phyloP scores from a whole-genome alignment of 2,888 invertebrate genomes.

The Acrocyrtus sp. region DNA sequence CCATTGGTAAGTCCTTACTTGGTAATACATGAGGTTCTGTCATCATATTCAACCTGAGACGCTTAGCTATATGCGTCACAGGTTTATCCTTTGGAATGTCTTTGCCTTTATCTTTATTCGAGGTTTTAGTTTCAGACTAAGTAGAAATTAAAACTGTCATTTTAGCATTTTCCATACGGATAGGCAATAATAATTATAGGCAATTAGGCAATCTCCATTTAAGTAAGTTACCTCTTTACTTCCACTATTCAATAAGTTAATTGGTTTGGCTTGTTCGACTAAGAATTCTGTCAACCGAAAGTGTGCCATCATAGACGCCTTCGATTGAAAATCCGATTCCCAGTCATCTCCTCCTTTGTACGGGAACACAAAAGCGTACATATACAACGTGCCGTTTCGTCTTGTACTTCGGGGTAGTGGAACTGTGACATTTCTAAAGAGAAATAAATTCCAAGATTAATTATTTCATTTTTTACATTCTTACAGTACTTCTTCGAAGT shows the following conservation, averaged over 20 bases:
- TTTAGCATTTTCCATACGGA: not conserved
- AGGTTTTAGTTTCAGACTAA: not conserved
- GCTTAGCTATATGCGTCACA: conserved; percentile 59
- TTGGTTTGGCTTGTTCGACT: conserved; percentile 76
- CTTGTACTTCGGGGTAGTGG: conserved; percentile 79
- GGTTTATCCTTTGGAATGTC: conserved; percentile 30
- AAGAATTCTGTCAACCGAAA: conserved; percentile 78
- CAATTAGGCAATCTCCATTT: not conserved
- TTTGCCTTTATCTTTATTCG: not conserved
- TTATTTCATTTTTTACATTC: not conserved
- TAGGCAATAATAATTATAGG: not conserved
- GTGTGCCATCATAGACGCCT: conserved; percentile 72
- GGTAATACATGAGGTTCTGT: conserved; percentile 58
- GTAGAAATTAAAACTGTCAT: not conserved
- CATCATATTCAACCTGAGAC: conserved; percentile 57
- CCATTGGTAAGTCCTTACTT: conserved; percentile 57
- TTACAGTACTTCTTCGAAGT: not conserved
- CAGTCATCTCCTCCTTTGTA: conserved; percentile 67
- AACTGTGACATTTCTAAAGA: conserved; percentile 74
- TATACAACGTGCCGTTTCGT: conserved; percentile 84
- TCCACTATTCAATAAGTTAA: conserved; percentile 66
- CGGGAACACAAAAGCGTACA: conserved; percentile 78
- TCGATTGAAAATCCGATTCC: conserved; percentile 72
- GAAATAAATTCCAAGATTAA: conserved; percentile 27
- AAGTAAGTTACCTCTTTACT: conserved; percentile 11